Evolutionary conservation across 2,888 invertebrate species (phyloP), one percentile per base, ranked within the genome.

Genomic region (Hololepta plana): DNA sequence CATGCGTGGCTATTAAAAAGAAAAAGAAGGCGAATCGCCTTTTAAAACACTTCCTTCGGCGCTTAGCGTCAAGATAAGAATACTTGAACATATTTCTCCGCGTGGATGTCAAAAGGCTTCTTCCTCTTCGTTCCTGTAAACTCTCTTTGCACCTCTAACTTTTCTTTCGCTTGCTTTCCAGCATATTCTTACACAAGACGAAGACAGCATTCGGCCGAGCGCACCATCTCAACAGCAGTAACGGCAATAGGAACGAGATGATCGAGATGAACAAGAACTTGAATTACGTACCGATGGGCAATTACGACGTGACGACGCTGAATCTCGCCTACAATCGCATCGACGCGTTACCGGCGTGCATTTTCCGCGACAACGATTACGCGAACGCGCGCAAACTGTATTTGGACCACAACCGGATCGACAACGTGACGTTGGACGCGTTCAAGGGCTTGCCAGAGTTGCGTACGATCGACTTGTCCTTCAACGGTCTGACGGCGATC

Each of bases 261-360:
- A 17, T 7, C 17, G 17, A 31, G 27, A 40, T 42, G 39, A 42
- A 42, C 4, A 33, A 33, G 33, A 39, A 40, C 16, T 31, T 49
- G 3, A 32, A 37, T 7, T 27, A 32, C 7, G 41, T 52, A 23
- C 51, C 50, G 1, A 28, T 25, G 27, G 51, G 51, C 25, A 24
- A 32, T n/a, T 29, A 31, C 6, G 24, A 39, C 12, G 35, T 40
- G n/a, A 40, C 31, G 14, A 32, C 30, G 9, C 24, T 47, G 3
- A 46, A 51, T 29, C 33, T 47, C 11, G 46, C 44, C 10, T 51
- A 50, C 39, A 52, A 52, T 31, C 37, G 44, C 24, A 40, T 52
- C 15, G 25, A 35, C 4, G 24, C 29, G 4, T 38, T 52, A 8
- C 39, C 42, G 5, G 38, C 42, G 1, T 42, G 37, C 33, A 39